Evolutionary conservation across 2,888 invertebrate species (phyloP), one percentile per base, ranked within the genome.

Genomic region (Tyria jacobaeae): DNA sequence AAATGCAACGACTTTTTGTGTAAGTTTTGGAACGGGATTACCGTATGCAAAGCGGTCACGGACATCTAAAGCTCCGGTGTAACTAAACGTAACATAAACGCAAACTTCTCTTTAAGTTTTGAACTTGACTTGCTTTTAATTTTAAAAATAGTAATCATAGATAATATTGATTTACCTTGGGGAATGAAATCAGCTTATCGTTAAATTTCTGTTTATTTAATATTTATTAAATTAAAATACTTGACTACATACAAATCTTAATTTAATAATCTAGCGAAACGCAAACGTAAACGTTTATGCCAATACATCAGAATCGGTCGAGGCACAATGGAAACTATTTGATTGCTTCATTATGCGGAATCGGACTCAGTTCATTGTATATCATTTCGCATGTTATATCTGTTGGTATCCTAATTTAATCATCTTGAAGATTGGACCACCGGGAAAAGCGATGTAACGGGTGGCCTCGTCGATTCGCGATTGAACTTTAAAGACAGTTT

Each of bases 381-480:
- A 91, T 91, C 91, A 92, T 94, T 94, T 90, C 81, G 90, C 88
- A 91, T 89, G 90, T 91, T 92, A 90, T 91, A 89, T 92, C 89
- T 86, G 89, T 86, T 88, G 81, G 89, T 86, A 88, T 87, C 92
- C 93, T 89, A 93, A 94, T 94, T 94, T 93, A 92, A 93, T 92
- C 93, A 91, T 93, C 87, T 84, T 89, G 90, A 89, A 89, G 90
- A 90, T 91, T 91, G 93, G 94, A 93, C 94, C 93, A 93, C 94
- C 93, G 86, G 88, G 87, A 76, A 78, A 84, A 85, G 80, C 76
- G 76, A 79, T 85, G 86, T 82, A 88, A 86, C 89, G 89, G 91
- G 88, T 89, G 89, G 87, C 80, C 87, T 81, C 76, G 75, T 75
- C 83, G 84, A 85, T 87, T 85, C 80, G 78, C 83, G 86, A 87